A percentile compares a stretch with the other conserved stretches of the same genome.
These are phyloP conservation scores for Huso huso DNA, from an alignment of 2,797 vertebrate genomes.

Conservation along the genomic window DNA sequence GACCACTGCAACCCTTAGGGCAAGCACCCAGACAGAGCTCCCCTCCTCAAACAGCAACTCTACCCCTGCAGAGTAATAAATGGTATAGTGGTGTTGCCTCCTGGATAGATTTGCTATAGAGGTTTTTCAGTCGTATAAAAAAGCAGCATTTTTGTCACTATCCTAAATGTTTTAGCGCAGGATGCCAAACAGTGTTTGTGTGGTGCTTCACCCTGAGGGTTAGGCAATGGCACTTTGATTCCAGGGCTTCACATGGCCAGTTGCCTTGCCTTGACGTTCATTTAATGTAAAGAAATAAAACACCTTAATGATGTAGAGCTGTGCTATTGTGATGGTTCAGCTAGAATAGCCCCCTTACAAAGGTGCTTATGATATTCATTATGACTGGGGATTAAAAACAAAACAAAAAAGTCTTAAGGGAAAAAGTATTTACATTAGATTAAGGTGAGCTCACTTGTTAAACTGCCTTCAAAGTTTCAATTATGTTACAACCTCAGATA, in stretches of 20 bases:
- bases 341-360: constrained; percentile 8
- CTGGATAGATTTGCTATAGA: constrained; percentile 7
- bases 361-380: constrained; percentile 15
- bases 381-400: constrained; percentile 11
- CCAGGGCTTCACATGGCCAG: constrained; percentile 5
- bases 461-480: too few species aligned
- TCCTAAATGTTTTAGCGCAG: neutral
- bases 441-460: too few species aligned
- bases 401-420: constrained; percentile 7
- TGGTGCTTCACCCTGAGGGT: constrained; percentile 9
- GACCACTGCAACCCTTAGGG: constrained; percentile 5
- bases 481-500: too few species aligned
- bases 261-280: neutral
- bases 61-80: constrained; percentile 6
- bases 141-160: constrained; percentile 7
- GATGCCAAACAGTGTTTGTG: neutral
- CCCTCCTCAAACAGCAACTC: constrained; percentile 1
- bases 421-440: neutral
- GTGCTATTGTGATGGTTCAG: neutral
- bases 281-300: too few species aligned
- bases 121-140: constrained; percentile 6
- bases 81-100: neutral
- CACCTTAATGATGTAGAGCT: too few species aligned
- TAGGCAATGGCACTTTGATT: constrained; percentile 4
- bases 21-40: constrained; percentile 3